Evolutionary conservation across 2,888 invertebrate species (phyloP).

Genomic region (Reticulitermes lucifugus): DNA sequence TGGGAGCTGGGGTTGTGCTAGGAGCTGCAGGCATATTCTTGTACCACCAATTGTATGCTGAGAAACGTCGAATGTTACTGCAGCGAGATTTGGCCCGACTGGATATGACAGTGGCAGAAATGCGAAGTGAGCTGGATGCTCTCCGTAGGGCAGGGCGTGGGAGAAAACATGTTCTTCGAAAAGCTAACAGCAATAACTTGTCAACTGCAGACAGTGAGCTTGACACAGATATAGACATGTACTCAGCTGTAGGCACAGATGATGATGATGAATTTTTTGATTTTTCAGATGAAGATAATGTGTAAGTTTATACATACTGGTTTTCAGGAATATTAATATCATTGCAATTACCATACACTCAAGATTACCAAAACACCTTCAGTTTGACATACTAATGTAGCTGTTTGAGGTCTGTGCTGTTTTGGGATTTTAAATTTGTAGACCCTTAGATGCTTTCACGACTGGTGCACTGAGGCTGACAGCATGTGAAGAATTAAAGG

Average conservation of each 20-base stretch:
- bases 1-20: constrained; percentile 57
- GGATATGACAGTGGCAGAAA: constrained; percentile 55
- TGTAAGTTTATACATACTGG: neutral
- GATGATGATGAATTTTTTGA: constrained; percentile 53
- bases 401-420: no score
- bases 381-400: no score
- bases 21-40: constrained; percentile 58
- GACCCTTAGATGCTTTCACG: no score
- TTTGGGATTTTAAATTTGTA: no score
- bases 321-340: no score
- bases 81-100: constrained; percentile 56
- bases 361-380: no score
- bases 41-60: constrained; percentile 56
- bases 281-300: constrained; percentile 48
- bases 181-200: constrained; percentile 9
- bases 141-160: constrained; percentile 25
- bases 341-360: no score
- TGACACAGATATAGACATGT: constrained; percentile 48
- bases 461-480: no score
- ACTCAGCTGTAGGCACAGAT: constrained; percentile 48
- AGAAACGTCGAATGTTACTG: constrained; percentile 55
- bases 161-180: constrained; percentile 5
- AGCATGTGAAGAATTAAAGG: no score
- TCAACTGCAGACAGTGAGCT: constrained; percentile 31
- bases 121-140: constrained; percentile 56